Evolutionary conservation across 2,113 vertebrate species (phyloP).

Genomic region (Scophthalmus maximus): DNA sequence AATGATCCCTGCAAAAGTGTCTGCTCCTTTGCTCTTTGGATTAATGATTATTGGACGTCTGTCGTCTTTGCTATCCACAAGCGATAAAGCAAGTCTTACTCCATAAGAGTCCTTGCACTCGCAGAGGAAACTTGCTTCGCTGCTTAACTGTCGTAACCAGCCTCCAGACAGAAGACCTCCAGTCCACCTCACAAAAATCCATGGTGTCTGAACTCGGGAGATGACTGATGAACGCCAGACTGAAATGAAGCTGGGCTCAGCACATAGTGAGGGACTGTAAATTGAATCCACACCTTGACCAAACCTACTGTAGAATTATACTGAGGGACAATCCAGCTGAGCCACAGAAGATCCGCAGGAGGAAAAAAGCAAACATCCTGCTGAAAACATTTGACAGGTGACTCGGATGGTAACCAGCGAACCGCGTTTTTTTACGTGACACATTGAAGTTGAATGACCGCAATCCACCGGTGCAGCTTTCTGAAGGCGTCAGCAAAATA

Average conservation of each 20-base stretch:
- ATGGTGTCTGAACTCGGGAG: conserved; percentile 5
- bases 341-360: not conserved
- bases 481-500: not conserved
- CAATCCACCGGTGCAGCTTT: not conserved
- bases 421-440: not conserved
- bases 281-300: conserved; percentile 13
- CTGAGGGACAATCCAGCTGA: not conserved
- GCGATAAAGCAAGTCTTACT: not conserved
- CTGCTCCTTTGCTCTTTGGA: not conserved
- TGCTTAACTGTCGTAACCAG: not conserved
- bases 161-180: not conserved
- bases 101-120: not conserved
- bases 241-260: not conserved
- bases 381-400: not conserved
- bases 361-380: too few relatives aligned
- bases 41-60: not conserved
- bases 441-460: not conserved
- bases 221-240: not conserved
- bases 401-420: not conserved
- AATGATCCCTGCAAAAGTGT: not conserved
- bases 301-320: conserved; percentile 20
- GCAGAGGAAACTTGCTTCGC: conserved; percentile 26
- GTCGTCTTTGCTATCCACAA: not conserved
- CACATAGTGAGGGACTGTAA: not conserved
- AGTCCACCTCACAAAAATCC: not conserved